Conservation (phyloP, 1,140 invertebrate species). For the Kradibia gibbosae region DNA sequence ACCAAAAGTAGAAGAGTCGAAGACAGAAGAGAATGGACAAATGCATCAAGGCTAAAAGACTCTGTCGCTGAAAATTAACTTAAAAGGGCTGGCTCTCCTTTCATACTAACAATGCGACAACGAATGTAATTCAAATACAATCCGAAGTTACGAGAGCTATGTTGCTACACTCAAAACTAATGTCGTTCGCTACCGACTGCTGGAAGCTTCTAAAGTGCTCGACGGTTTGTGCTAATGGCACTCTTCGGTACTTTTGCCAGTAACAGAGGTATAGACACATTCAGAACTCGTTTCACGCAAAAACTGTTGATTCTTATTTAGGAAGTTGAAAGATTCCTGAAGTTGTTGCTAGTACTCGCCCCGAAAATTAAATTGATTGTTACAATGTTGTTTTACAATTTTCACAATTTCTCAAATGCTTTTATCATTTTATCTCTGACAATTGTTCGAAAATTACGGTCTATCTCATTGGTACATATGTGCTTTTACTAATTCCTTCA, state of each 20-base stretch:
- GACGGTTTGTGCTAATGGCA: slow-evolving; percentile 59
- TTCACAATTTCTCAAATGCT: too few relatives aligned
- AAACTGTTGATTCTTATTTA: slow-evolving; percentile 66
- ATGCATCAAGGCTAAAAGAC: background rate
- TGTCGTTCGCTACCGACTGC: slow-evolving; percentile 33
- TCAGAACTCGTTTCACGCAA: slow-evolving; percentile 63
- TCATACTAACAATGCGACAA: slow-evolving; percentile 31
- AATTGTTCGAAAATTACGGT: too few relatives aligned
- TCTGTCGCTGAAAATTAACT: slow-evolving; percentile 41
- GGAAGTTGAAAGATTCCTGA: background rate
- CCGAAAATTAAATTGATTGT: slow-evolving; percentile 18
- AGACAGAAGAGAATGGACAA: background rate
- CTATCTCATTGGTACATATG: too few relatives aligned
- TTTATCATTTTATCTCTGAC: background rate
- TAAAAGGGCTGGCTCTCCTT: slow-evolving; percentile 11
- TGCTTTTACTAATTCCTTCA: too few relatives aligned
- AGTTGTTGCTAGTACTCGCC: background rate
- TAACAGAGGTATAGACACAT: slow-evolving; percentile 36
- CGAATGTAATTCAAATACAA: slow-evolving; percentile 47
- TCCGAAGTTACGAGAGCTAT: background rate
- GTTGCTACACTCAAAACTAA: slow-evolving; percentile 53
- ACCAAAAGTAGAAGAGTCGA: background rate
- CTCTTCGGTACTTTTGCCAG: slow-evolving; percentile 50
- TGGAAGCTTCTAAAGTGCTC: slow-evolving; percentile 64
- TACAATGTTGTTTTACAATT: slow-evolving; percentile 25